Conservation (phyloP, 35 echinoderm and acorn worm species). For the Diadema setosum region DNA sequence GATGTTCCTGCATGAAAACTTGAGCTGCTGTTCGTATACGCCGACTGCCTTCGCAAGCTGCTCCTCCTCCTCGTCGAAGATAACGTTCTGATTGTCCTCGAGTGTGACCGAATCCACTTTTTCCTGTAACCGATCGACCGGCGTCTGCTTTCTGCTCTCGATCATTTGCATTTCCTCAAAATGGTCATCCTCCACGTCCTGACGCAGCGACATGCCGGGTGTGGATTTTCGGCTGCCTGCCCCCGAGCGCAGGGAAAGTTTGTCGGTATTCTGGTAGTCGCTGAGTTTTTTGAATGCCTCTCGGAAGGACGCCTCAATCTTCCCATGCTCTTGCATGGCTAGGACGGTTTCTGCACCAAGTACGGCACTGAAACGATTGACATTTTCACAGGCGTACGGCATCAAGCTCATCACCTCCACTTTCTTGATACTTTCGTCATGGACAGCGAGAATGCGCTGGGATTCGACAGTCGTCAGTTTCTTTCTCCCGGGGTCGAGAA, state of each 20-base stretch:
- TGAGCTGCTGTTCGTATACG: constrained; percentile 60
- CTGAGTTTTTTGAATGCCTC: constrained; percentile 54
- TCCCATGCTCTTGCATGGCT: constrained; percentile 68
- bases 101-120: not conserved
- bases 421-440: constrained; percentile 89
- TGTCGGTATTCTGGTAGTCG: constrained; percentile 24
- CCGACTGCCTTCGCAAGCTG: constrained; percentile 43
- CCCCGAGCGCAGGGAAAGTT: not conserved
- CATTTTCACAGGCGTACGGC: constrained; percentile 68
- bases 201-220: not conserved
- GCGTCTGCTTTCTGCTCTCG: not conserved
- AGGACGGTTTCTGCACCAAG: constrained; percentile 61
- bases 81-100: not conserved
- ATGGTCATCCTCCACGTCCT: not conserved
- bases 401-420: constrained; percentile 74
- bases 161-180: not conserved
- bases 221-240: not conserved
- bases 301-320: constrained; percentile 46
- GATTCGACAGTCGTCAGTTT: constrained; percentile 97
- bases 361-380: constrained; percentile 67
- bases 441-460: constrained; percentile 75
- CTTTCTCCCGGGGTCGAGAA: constrained; percentile 94
- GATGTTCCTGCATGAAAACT: constrained; percentile 83
- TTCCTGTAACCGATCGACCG: not conserved
- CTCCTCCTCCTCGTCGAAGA: constrained; percentile 54